Conservation (phyloP, 53 echinoderm and acorn worm genomes). For the Astropecten irregularis region DNA sequence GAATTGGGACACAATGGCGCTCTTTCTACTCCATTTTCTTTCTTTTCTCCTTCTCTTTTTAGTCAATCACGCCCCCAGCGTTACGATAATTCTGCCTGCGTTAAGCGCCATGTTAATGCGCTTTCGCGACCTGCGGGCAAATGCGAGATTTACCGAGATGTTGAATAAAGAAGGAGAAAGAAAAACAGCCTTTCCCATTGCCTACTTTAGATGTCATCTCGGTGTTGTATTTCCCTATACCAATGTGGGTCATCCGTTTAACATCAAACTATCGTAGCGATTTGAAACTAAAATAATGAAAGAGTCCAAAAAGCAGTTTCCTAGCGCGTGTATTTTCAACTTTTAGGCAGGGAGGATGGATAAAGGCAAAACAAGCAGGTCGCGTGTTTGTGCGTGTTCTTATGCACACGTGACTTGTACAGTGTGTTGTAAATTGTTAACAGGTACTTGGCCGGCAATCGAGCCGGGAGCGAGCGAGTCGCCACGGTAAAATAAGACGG, state of each 20-base stretch:
- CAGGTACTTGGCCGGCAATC: neutral
- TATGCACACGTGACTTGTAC: constrained; percentile 8
- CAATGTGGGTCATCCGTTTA: neutral
- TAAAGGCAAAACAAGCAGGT: constrained; percentile 20
- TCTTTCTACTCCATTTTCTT: neutral
- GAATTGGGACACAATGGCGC: constrained; percentile 33
- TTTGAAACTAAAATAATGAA: too few relatives aligned
- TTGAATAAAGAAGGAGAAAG: too few relatives aligned
- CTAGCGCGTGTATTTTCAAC: neutral
- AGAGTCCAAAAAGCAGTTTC: neutral
- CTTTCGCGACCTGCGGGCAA: constrained; percentile 18
- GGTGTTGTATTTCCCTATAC: constrained; percentile 37
- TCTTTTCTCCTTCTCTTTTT: neutral
- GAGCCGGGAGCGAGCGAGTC: neutral
- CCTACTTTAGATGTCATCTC: constrained; percentile 14
- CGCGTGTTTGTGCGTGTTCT: constrained; percentile 34
- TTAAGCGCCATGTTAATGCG: constrained; percentile 33
- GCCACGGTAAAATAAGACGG: neutral
- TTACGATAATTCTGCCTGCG: neutral
- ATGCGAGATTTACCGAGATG: constrained; percentile 29
- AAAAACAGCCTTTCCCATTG: neutral
- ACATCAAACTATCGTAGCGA: neutral
- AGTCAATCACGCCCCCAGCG: neutral
- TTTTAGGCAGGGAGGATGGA: too few relatives aligned
- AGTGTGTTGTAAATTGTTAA: neutral